Percentiles rank a stretch among this genome's conserved stretches.
Evolutionary conservation across 2,888 invertebrate genomes (phyloP).

Genomic region (Cremastinae sp.): DNA sequence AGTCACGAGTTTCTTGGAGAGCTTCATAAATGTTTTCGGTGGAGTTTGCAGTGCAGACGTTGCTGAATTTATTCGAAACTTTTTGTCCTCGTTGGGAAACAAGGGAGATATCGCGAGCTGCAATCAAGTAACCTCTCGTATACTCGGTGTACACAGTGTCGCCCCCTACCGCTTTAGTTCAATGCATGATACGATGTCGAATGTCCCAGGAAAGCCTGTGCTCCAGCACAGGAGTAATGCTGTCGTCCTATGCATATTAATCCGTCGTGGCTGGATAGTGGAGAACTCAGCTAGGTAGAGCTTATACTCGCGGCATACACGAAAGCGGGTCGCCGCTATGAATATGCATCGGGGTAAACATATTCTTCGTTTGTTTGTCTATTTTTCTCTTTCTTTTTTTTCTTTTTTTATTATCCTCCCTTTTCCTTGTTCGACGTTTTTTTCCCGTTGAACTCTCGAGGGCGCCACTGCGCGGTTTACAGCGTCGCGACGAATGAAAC

Average conservation of each 20-base stretch:
- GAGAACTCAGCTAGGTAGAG: constrained; percentile 19
- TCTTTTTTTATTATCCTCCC: not conserved
- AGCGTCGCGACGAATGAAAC: constrained; percentile 63
- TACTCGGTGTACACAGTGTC: constrained; percentile 2
- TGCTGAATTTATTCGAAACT: not conserved
- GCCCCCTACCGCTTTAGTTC: constrained; percentile 40
- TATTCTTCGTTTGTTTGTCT: constrained; percentile 57
- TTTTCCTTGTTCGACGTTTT: constrained; percentile 3
- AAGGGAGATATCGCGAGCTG: constrained; percentile 17
- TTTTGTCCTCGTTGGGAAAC: constrained; percentile 3
- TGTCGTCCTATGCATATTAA: constrained; percentile 77
- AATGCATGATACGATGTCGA: constrained; percentile 50
- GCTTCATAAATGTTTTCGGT: too few relatives aligned
- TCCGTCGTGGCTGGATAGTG: constrained; percentile 66
- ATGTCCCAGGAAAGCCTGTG: constrained; percentile 55
- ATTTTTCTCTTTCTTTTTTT: constrained; percentile 10
- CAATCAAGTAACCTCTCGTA: constrained; percentile 14
- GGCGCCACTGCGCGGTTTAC: constrained; percentile 53
- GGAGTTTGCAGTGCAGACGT: too few relatives aligned
- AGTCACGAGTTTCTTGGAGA: too few relatives aligned
- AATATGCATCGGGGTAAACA: constrained; percentile 74
- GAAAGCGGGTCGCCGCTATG: constrained; percentile 66
- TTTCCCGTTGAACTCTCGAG: constrained; percentile 23
- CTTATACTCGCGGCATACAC: constrained; percentile 47
- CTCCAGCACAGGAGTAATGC: constrained; percentile 64